These are phyloP conservation scores for Sebastes taczanowskii DNA, from an alignment of 2,797 vertebrate genomes.

Conservation along the genomic window DNA sequence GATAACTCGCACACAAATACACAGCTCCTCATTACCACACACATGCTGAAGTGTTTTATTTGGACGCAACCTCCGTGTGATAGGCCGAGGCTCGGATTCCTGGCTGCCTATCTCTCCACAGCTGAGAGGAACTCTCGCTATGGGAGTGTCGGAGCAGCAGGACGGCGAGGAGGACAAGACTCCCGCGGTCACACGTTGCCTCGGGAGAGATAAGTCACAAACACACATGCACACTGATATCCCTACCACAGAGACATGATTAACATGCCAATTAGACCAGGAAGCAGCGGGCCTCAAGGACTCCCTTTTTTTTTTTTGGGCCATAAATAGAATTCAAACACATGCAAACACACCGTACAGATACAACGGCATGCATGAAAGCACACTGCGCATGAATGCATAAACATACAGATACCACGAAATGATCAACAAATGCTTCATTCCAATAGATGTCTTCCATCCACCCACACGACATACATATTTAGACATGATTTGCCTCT, in stretches of 20 bases:
- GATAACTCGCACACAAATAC: slow-evolving; percentile 44
- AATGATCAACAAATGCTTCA: slow-evolving; percentile 42
- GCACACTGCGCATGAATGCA: slow-evolving; percentile 42
- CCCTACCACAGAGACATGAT: slow-evolving; percentile 67
- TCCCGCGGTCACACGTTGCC: slow-evolving; percentile 67
- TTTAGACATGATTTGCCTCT: slow-evolving; percentile 16
- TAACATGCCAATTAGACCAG: slow-evolving; percentile 78
- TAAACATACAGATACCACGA: slow-evolving; percentile 44
- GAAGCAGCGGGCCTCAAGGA: slow-evolving; percentile 48
- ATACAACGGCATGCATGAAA: slow-evolving; percentile 31
- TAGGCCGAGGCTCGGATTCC: slow-evolving; percentile 18
- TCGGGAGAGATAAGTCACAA: slow-evolving; percentile 73
- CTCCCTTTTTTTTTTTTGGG: background rate
- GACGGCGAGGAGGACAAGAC: slow-evolving; percentile 56
- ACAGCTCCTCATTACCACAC: slow-evolving; percentile 60
- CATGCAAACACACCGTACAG: slow-evolving; percentile 28
- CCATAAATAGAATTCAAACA: slow-evolving; percentile 54
- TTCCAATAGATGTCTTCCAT: slow-evolving; percentile 23
- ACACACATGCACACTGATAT: slow-evolving; percentile 53
- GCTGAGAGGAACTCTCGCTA: slow-evolving; percentile 22
- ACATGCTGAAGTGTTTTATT: slow-evolving; percentile 68
- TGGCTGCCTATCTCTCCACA: slow-evolving; percentile 27
- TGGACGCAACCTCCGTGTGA: slow-evolving; percentile 43
- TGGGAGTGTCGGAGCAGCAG: slow-evolving; percentile 29
- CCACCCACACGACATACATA: slow-evolving; percentile 41